A percentile compares a stretch with the other conserved stretches of the same genome.
These are phyloP conservation scores for Thera obeliscata DNA, from an alignment of 2,888 invertebrate genomes.

Conservation along the genomic window DNA sequence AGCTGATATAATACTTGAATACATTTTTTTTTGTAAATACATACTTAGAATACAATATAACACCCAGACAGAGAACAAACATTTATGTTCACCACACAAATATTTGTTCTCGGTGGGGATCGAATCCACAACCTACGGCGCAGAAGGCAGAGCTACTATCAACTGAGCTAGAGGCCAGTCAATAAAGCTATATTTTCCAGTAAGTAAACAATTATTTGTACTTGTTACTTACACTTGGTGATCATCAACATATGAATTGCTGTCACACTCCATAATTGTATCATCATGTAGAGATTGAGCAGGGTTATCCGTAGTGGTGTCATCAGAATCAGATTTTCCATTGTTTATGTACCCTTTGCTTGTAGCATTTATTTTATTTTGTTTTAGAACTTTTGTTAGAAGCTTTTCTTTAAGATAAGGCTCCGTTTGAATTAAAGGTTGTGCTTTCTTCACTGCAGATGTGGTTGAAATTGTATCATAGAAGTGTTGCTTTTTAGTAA, in stretches of 20 bases:
- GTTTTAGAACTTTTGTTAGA: conserved; percentile 12
- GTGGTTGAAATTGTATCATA: conserved; percentile 37
- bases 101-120: no score
- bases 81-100: no score
- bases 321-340: neutral
- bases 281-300: conserved; percentile 12
- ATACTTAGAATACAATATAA: no score
- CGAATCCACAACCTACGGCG: no score
- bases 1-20: no score
- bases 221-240: conserved; percentile 10
- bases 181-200: neutral
- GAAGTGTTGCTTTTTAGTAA: conserved; percentile 59
- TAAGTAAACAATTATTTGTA: neutral
- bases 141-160: no score
- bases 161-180: no score
- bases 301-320: neutral
- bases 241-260: conserved; percentile 12
- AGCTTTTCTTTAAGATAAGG: conserved; percentile 57
- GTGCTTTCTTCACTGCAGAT: conserved; percentile 41
- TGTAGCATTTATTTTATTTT: conserved; percentile 1
- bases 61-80: no score
- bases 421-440: conserved; percentile 57
- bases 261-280: conserved; percentile 12
- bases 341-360: conserved; percentile 5
- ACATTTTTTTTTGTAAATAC: no score